Evolutionary conservation across 2,113 vertebrate species (phyloP).

Genomic region (Pseudonaja textilis): DNA sequence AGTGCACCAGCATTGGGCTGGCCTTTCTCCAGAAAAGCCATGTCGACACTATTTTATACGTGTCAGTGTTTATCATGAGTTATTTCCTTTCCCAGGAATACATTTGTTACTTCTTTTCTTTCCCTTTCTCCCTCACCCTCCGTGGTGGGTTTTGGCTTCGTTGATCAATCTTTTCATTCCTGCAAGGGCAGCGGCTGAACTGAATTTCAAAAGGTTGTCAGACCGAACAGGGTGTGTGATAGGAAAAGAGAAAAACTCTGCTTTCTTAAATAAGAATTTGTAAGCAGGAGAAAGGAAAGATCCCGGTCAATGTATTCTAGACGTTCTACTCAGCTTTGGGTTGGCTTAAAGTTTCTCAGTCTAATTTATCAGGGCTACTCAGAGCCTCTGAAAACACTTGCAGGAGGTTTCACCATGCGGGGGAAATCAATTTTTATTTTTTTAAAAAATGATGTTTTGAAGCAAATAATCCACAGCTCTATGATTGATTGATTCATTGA

Average conservation of each 20-base stretch:
- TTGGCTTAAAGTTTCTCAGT: background rate
- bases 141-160: background rate
- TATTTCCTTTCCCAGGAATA: slow-evolving; percentile 35
- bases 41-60: slow-evolving; percentile 37
- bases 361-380: background rate
- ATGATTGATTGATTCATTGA: background rate
- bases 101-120: background rate
- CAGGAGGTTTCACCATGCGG: background rate
- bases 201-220: slow-evolving; percentile 44
- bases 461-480: background rate
- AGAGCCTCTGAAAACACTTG: background rate
- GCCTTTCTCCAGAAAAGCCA: slow-evolving; percentile 17
- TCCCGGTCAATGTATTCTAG: too few species aligned
- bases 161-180: slow-evolving; percentile 39
- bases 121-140: background rate
- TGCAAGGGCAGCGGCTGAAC: slow-evolving; percentile 41
- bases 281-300: background rate
- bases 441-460: background rate
- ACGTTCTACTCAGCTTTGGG: background rate
- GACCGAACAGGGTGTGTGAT: background rate
- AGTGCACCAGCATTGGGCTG: background rate
- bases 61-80: background rate
- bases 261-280: background rate
- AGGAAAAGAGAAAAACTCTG: slow-evolving; percentile 31
- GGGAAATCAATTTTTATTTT: too few species aligned